A percentile compares a stretch with the other conserved stretches of the same genome.
Conservation (phyloP, 2,797 vertebrate species). For the Fistularia tabacaria region DNA sequence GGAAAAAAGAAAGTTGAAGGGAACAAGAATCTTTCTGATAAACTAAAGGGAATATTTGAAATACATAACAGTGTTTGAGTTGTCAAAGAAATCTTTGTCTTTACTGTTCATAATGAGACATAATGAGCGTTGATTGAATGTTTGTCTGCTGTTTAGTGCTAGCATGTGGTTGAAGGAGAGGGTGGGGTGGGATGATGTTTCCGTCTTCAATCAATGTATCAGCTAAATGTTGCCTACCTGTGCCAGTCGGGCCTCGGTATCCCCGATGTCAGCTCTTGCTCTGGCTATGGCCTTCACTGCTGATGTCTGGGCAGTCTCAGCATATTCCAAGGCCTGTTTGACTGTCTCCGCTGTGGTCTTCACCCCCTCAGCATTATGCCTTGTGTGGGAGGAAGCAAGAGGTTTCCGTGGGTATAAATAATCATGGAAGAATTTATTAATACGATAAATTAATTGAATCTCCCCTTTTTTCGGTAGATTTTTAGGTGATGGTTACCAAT, state of each 20-base stretch:
- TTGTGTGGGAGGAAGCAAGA: slow-evolving; percentile 29
- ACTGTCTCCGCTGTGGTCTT: slow-evolving; percentile 82
- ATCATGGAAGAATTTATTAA: neutral
- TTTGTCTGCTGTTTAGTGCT: too few species aligned
- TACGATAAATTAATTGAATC: neutral
- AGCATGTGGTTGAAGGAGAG: too few species aligned
- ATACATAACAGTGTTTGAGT: too few species aligned
- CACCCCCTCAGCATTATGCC: slow-evolving; percentile 82
- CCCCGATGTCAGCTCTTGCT: slow-evolving; percentile 80
- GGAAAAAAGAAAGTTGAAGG: neutral
- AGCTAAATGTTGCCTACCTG: slow-evolving; percentile 59
- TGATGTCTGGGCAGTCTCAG: slow-evolving; percentile 78
- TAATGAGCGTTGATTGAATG: too few species aligned
- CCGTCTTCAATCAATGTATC: too few species aligned
- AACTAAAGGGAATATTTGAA: neutral
- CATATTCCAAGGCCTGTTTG: slow-evolving; percentile 81
- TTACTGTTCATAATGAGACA: too few species aligned
- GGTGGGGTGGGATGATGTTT: too few species aligned
- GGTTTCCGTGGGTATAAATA: too few species aligned
- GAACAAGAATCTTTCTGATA: neutral
- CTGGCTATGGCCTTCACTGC: slow-evolving; percentile 83
- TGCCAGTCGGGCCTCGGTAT: slow-evolving; percentile 77
- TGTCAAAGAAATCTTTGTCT: too few species aligned
- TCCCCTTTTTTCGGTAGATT: too few species aligned
- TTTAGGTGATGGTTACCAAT: too few species aligned